Evolutionary conservation across 2,888 invertebrate species (phyloP), one percentile per base, ranked within the genome.

Genomic region (Agonopterix alstromeriana): DNA sequence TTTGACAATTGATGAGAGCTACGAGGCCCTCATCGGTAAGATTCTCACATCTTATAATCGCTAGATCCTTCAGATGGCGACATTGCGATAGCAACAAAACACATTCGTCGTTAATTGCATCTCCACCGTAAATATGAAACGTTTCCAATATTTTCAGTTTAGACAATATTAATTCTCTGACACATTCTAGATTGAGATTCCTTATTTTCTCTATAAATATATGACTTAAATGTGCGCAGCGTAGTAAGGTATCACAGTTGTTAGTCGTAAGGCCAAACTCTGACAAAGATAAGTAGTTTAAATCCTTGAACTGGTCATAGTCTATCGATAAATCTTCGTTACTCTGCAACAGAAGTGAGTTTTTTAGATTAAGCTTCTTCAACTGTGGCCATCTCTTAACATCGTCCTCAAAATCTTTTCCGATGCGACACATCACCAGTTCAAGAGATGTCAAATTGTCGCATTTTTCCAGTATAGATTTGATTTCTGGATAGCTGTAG

Each of bases 201-300:
- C 65, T 77, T 47, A 89, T 80, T 69, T 89, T 89, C 50, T 83
- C 84, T 56, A 89, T 84, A 35, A 70, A 68, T 55, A 89, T 81
- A 52, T 84, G 74, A 53, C 65, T 71, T 42, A 89, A 65, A 60
- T 82, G 55, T 42, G 62, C 57, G 61, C 87, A 87, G 2, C 62
- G 56, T 17, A 87, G 54, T 52, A 89, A 68, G 43, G 66, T 68
- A 35, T 77, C 58, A 59, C 83, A 84, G 53, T 86, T 89, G 8
- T 45, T 52, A 8, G 61, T 41, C 17, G 71, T 73, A 0, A 89
- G 66, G 10, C 88, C 89, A 64, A 88, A 89, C 57, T 88, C 83
- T 0, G 87, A 78, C 41, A 89, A 63, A 49, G 68, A 64, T 54
- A 84, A 67, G 54, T 69, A 73, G 54, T 65, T 73, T 36, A 89